phyloP scores from a whole-genome alignment of 2,113 vertebrate species.

The Platycercus adscitus region DNA sequence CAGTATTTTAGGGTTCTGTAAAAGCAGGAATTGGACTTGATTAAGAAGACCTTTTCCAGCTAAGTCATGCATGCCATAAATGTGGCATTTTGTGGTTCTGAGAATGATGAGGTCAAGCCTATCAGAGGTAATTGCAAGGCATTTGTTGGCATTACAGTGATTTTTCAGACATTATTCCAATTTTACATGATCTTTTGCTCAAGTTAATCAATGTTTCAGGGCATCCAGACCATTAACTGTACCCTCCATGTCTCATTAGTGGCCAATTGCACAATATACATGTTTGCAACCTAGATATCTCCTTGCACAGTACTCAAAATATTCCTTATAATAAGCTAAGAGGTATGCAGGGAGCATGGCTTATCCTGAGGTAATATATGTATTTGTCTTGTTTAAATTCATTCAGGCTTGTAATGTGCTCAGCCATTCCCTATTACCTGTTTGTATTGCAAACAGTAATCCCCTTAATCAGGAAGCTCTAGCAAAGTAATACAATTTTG shows the following conservation, averaged over 20 bases:
- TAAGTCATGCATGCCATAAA: background rate
- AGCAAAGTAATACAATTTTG: background rate
- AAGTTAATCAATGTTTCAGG: background rate
- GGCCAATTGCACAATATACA: background rate
- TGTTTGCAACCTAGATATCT: background rate
- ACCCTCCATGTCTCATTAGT: background rate
- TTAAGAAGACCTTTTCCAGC: background rate
- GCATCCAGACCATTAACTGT: background rate
- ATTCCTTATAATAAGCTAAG: background rate
- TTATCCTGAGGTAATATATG: background rate
- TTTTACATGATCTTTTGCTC: background rate
- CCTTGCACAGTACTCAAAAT: background rate
- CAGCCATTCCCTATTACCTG: background rate
- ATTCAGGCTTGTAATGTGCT: conserved; percentile 8
- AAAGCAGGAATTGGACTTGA: background rate
- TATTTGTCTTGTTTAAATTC: conserved; percentile 25
- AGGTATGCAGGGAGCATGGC: background rate
- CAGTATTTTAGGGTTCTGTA: background rate
- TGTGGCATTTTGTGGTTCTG: background rate
- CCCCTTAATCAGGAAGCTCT: conserved; percentile 23
- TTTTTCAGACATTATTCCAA: background rate
- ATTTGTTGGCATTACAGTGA: background rate
- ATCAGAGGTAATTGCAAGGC: background rate
- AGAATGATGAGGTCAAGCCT: background rate
- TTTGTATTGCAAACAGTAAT: background rate